Conservation (phyloP, 2,797 vertebrate genomes). For the Karalla daura region DNA sequence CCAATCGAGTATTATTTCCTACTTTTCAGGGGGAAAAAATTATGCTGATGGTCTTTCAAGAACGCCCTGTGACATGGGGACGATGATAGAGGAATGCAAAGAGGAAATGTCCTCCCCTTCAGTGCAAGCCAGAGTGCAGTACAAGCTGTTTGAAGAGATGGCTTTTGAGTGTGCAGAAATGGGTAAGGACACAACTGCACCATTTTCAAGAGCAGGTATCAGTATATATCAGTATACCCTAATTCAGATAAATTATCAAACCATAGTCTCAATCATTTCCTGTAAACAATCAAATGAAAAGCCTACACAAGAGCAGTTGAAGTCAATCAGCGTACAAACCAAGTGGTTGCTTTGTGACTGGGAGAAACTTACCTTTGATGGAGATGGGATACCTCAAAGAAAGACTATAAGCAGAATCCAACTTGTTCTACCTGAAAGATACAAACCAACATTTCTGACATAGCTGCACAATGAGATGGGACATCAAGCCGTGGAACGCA, state of each 20-base stretch:
- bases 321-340: not conserved
- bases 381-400: not conserved
- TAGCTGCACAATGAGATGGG: not conserved
- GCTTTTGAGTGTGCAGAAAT: not conserved
- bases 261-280: not conserved
- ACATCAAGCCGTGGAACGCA: not conserved
- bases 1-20: too few relatives aligned
- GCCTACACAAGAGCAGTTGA: not conserved
- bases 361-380: not conserved
- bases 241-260: not conserved
- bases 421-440: not conserved
- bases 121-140: not conserved
- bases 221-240: too few relatives aligned
- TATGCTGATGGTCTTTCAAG: not conserved
- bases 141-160: not conserved
- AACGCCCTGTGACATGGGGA: not conserved
- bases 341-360: not conserved
- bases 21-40: not conserved
- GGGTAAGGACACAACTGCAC: not conserved
- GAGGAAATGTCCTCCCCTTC: not conserved
- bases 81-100: not conserved
- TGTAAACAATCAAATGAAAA: not conserved
- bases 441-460: not conserved
- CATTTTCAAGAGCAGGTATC: not conserved
- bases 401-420: not conserved